Evolutionary conservation across 2,888 invertebrate species (phyloP).

Genomic region (Steinernema scapterisci): DNA sequence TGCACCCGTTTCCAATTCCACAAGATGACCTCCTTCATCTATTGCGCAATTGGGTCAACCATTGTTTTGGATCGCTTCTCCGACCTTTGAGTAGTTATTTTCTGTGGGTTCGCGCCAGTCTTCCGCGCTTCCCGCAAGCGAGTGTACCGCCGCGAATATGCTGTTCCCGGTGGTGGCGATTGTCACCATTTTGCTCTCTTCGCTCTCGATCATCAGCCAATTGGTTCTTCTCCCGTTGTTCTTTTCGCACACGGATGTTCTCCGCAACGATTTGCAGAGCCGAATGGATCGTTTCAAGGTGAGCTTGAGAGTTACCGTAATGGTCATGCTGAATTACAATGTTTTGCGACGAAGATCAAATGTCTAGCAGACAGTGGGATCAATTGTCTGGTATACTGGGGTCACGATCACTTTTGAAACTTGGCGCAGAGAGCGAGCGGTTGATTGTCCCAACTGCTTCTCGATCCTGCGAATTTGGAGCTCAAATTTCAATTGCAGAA

Average conservation of each 20-base stretch:
- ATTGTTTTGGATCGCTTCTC: constrained; percentile 15
- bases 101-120: neutral
- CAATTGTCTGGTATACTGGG: too few relatives aligned
- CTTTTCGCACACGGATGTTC: constrained; percentile 40
- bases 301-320: constrained; percentile 7
- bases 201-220: constrained; percentile 45
- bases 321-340: too few relatives aligned
- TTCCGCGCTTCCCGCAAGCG: neutral
- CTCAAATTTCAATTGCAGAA: too few relatives aligned
- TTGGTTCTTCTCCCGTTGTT: constrained; percentile 46
- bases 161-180: constrained; percentile 47
- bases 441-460: too few relatives aligned
- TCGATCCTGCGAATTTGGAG: too few relatives aligned
- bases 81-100: too few relatives aligned
- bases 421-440: too few relatives aligned
- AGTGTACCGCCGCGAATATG: constrained; percentile 37
- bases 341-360: too few relatives aligned
- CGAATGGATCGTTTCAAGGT: constrained; percentile 47
- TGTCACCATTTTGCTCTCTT: constrained; percentile 46
- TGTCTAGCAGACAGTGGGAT: too few relatives aligned
- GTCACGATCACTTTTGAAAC: too few relatives aligned
- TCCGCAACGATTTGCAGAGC: constrained; percentile 44
- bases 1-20: neutral
- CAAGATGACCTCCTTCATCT: neutral
- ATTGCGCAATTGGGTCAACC: constrained; percentile 15